These are phyloP conservation scores for Illadopsis cleaveri DNA, from an alignment of 2,113 vertebrate species.

Conservation along the genomic window DNA sequence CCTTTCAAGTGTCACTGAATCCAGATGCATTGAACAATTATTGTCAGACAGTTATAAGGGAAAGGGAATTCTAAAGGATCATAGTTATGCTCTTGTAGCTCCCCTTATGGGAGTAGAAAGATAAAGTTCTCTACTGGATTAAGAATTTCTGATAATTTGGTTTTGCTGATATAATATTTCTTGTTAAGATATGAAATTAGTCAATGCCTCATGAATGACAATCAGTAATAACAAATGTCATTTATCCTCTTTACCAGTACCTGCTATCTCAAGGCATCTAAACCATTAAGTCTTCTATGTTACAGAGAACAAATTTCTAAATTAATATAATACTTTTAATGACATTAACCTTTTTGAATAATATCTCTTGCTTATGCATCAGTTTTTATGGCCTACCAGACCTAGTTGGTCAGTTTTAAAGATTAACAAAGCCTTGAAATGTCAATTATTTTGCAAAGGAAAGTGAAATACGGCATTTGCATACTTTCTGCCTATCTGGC, in stretches of 20 bases:
- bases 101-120: neutral
- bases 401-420: neutral
- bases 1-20: neutral
- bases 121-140: neutral
- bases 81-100: neutral
- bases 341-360: neutral
- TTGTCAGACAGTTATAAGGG: neutral
- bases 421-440: neutral
- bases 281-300: neutral
- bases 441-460: neutral
- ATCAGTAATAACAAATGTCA: neutral
- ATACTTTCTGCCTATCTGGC: neutral
- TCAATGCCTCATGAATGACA: neutral
- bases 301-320: neutral
- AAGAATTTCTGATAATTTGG: neutral
- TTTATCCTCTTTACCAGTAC: neutral
- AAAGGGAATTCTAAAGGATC: neutral
- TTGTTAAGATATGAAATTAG: neutral
- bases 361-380: neutral
- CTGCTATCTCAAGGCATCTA: neutral
- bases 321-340: neutral
- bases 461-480: neutral
- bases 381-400: neutral
- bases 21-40: neutral
- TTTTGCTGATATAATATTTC: neutral